Base-by-base conservation (phyloP, 1,140 invertebrate genomes). In the Bombus polaris region DNA sequence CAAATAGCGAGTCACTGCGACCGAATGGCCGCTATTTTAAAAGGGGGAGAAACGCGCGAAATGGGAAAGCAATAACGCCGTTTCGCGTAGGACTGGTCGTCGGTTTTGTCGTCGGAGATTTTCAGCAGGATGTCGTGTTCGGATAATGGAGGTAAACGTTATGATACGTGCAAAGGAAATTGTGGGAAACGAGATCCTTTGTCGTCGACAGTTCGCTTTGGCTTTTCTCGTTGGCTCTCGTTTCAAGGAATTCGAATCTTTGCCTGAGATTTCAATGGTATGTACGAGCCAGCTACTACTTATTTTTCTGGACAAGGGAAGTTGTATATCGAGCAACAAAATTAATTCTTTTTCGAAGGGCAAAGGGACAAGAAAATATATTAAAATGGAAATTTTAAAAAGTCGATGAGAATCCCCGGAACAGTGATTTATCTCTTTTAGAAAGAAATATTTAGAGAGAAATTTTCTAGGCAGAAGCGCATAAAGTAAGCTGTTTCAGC, bases 11-110 rank as follows among this genome's bases (percentile, higher is more conserved):
- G 78, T 37, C 44, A 25, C 65, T 47, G 65, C 25, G 78, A 53
- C 35, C 78, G 78, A 80, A 80, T 47, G 42, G 78, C 65, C 65
- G 78, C 65, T 80, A 80, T 80, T 80, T 53, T 39, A 25, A 80
- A 70, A 80, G 78, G 15, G 44, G 35, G 15, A 37, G 65, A 10
- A 76, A 78, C 37, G 32, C 65, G 65, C 78, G 65, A 70, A 70
- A 80, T 80, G 65, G 78, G 53, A 70, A 80, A 70, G 78, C 78
- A 80, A 80, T 80, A 80, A 70, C 44, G 65, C 39, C 44, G 78
- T 70, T 53, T 70, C 42, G 78, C 65, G 32, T 10, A 39, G 32
- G 6, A 12, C 6, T 12, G 9, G 18, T 2, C 10, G 22, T 35
- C 18, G n/a, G 62, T 68, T 47, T 70, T 37, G 78, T 70, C 18